Base-by-base conservation (phyloP, 2,888 invertebrate species). In the Aphodius sticticus region DNA sequence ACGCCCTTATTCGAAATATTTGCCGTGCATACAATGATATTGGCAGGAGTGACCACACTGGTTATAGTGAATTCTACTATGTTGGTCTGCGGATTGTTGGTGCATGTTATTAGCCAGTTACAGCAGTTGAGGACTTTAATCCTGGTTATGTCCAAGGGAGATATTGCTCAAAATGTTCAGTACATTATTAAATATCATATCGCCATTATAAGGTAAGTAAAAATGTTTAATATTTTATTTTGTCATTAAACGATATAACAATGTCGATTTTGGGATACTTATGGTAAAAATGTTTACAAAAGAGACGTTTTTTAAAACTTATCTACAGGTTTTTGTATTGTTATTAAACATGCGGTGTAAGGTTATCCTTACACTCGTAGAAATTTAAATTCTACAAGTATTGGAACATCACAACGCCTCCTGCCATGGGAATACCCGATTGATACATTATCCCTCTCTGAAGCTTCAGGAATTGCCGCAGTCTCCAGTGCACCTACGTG, bases 1-100 rank as follows among this genome's bases (percentile, higher is more conserved):
- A 69, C 77, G 35, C 77, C 77, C n/a, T 14, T 77, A 36, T 77
- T 69, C 16, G 77, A 77, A 77, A 69, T 77, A 16, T 38, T 77
- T 14, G 69, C 77, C 16, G 15, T 77, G 16, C 69, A 77, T 16
- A 69, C 77, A 16, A 36, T 69, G 35, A 16, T 69, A 16, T 16
- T 77, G 26, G 53, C 77, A 6, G 69, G 77, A n/a, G n/a, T 69
- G 16, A 69, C 69, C 35, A 77, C 69, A 14, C 15, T 77, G 16
- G 16, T 77, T 16, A 77, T 77, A 16, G 69, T 69, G n/a, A 77
- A 38, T 6, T 26, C 35, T 14, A 77, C 77, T 14, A 69, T 69
- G 69, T 26, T 77, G 69, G 69, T 77, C 35, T 77, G 77, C 69
- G 69, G 77, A 26, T 69, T 77, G 16, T 16, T 77, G 16, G 14